Evolutionary conservation across 2,113 vertebrate genomes (phyloP), one percentile per base, ranked within the genome.

Genomic region (Mobula hypostoma): DNA sequence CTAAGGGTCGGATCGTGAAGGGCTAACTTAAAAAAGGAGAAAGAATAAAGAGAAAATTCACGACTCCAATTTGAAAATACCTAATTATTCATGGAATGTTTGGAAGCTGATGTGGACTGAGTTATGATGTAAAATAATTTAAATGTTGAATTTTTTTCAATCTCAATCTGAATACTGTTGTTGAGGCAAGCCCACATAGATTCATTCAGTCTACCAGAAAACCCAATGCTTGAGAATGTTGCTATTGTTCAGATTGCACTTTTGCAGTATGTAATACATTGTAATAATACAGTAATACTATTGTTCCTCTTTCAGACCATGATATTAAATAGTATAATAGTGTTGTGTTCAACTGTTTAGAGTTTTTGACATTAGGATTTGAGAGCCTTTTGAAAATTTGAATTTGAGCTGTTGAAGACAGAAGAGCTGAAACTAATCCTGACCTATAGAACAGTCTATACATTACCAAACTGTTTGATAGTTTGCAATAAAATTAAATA

Each of bases 161-260:
- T 88, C 63, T 90, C 61, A 90, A 68, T 68, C n/a, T 90, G 19
- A 61, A 90, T 90, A 32, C 9, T 66, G 61, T 90, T 36, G n/a
- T 79, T 79, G 29, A 36, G 17, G 5, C 1, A 19, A 32, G 32
- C 85, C n/a, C 29, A 90, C 85, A 68, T 90, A 90, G 61, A n/a
- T 66, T 90, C 61, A 36, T 66, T 90, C 61, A 90, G 15, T 90
- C 29, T 14, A 90, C 29, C 5, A 90, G 29, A 90, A 66, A 90
- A 2, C 61, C 27, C 36, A n/a, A 36, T 79, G n/a, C 77, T 61
- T 9, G 56, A 87, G 56, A 87, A 87, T 87, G 85, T n/a, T 17
- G 63, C 14, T 90, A 90, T 90, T 90, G 85, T 66, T 68, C 85
- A 66, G 24, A 90, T 90, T 90, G 85, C 85, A 90, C 66, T 90